Percentiles rank a stretch among this genome's conserved stretches.
phyloP scores from a whole-genome alignment of 2,888 invertebrate genomes.

The Lepetodrilus schrolli region DNA sequence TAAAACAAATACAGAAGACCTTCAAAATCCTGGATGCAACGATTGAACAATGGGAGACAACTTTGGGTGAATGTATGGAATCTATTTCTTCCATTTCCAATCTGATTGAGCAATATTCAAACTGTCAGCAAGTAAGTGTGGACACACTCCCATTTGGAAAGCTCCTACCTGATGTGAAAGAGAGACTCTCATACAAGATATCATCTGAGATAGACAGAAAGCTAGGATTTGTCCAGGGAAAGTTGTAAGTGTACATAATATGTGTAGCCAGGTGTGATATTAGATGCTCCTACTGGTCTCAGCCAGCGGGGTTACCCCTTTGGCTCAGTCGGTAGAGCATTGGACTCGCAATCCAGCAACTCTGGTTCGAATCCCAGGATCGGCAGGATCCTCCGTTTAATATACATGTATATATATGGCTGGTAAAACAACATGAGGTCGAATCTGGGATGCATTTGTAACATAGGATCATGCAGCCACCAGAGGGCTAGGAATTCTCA shows the following conservation, averaged over 20 bases:
- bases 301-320: too few relatives aligned
- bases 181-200: conserved; percentile 45
- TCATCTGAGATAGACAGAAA: conserved; percentile 41
- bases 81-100: conserved; percentile 38
- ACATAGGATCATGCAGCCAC: too few relatives aligned
- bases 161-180: conserved; percentile 43
- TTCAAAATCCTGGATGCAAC: conserved; percentile 38
- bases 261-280: too few relatives aligned
- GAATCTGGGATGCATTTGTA: too few relatives aligned
- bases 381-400: too few relatives aligned
- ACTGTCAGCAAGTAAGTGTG: conserved; percentile 37
- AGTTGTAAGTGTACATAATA: conserved; percentile 50
- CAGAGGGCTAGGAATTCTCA: too few relatives aligned
- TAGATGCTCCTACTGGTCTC: too few relatives aligned
- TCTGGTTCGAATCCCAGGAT: too few relatives aligned
- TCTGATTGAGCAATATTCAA: conserved; percentile 46
- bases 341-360: too few relatives aligned
- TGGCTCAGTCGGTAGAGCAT: too few relatives aligned
- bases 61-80: conserved; percentile 17
- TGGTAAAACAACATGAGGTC: too few relatives aligned
- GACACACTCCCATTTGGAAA: conserved; percentile 16
- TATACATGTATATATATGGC: too few relatives aligned
- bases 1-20: conserved; percentile 43
- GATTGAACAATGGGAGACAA: conserved; percentile 31
- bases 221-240: conserved; percentile 27